phyloP scores from a whole-genome alignment of 1,140 invertebrate species.

The Ectropis grisescens region DNA sequence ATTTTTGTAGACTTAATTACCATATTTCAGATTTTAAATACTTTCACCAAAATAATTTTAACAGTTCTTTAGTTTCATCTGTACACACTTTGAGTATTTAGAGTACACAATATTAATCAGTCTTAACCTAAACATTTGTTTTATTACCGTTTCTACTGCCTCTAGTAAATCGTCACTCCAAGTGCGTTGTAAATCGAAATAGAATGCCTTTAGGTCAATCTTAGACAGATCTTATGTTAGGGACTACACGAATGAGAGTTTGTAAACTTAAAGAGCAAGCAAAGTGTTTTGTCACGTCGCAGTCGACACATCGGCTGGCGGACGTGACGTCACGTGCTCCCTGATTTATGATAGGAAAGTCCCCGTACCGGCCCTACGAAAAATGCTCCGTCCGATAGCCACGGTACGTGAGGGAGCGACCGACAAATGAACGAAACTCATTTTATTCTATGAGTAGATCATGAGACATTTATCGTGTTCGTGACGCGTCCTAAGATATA shows the following conservation, averaged over 20 bases:
- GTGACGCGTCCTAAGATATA: slow-evolving; percentile 4
- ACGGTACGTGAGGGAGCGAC: slow-evolving; percentile 23
- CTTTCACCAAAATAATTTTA: too few species aligned
- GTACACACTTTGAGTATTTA: too few species aligned
- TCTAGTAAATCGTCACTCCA: too few species aligned
- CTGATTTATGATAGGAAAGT: slow-evolving; percentile 39
- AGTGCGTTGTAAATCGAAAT: too few species aligned
- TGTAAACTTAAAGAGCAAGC: slow-evolving; percentile 7
- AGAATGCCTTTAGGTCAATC: too few species aligned
- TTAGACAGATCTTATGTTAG: too few species aligned
- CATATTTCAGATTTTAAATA: too few species aligned
- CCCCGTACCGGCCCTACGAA: slow-evolving; percentile 17
- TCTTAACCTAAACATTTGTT: too few species aligned
- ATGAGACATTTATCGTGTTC: slow-evolving; percentile 17
- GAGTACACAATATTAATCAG: too few species aligned
- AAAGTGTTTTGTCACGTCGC: slow-evolving; percentile 37
- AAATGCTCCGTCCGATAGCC: slow-evolving; percentile 35
- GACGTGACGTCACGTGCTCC: slow-evolving; percentile 30
- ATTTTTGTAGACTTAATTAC: too few species aligned
- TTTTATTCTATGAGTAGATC: slow-evolving; percentile 27
- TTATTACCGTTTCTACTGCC: too few species aligned
- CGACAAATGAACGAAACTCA: slow-evolving; percentile 33
- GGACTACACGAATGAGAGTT: background rate
- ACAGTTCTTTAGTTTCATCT: too few species aligned
- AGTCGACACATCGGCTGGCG: slow-evolving; percentile 24